Conservation (phyloP, 2,888 invertebrate species). For the Meghimatium bilineatum region DNA sequence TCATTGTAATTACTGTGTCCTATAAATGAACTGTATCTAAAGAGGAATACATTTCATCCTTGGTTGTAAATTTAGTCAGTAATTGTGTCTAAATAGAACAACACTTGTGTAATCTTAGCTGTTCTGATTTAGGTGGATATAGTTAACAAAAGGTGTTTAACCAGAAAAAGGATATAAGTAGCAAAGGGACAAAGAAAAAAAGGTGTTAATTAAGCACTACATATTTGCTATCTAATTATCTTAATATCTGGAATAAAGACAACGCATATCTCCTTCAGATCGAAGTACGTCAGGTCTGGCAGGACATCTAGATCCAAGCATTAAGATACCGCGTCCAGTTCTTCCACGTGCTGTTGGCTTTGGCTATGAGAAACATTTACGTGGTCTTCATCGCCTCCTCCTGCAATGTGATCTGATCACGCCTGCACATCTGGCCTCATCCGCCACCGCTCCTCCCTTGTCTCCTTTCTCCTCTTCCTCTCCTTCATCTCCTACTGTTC, state of each 20-base stretch:
- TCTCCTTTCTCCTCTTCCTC: conserved; percentile 33
- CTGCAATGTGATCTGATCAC: conserved; percentile 49
- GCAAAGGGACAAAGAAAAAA: too few species aligned
- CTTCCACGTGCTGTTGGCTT: conserved; percentile 37
- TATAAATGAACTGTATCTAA: too few species aligned
- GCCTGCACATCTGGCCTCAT: conserved; percentile 37
- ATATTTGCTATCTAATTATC: too few species aligned
- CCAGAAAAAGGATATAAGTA: too few species aligned
- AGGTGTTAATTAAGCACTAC: too few species aligned
- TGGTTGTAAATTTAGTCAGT: too few species aligned
- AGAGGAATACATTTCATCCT: too few species aligned
- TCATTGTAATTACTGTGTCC: too few species aligned
- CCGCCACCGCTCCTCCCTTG: conserved; percentile 33
- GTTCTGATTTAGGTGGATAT: too few species aligned
- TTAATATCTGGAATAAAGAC: neutral
- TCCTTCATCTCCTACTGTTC: conserved; percentile 22
- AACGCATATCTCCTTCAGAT: neutral
- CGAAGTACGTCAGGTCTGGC: neutral
- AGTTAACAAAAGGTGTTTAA: too few species aligned
- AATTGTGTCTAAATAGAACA: too few species aligned
- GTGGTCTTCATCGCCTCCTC: conserved; percentile 45
- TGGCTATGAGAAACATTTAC: conserved; percentile 33
- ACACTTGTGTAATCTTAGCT: too few species aligned
- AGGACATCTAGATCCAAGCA: neutral
- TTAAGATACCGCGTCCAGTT: conserved; percentile 50